Evolutionary conservation across 64 coral and sea anemone species (phyloP).

Genomic region (Porites lutea): DNA sequence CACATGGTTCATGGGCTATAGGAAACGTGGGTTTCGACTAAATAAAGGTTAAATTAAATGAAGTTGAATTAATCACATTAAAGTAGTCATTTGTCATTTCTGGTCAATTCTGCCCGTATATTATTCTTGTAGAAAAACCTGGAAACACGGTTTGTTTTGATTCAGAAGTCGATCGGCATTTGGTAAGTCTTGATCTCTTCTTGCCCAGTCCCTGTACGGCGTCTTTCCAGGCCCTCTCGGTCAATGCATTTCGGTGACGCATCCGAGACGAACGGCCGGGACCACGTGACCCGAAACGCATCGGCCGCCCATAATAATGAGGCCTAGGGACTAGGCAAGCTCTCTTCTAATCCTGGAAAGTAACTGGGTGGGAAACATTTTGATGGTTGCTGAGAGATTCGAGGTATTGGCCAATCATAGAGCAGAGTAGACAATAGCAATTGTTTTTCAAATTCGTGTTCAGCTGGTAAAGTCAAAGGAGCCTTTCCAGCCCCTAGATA

Average conservation of each 20-base stretch:
- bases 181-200: neutral
- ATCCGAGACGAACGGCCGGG: too few relatives aligned
- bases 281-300: too few relatives aligned
- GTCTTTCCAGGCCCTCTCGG: neutral
- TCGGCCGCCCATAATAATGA: too few relatives aligned
- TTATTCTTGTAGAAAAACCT: slow-evolving; percentile 1
- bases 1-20: too few relatives aligned
- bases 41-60: neutral
- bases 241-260: too few relatives aligned
- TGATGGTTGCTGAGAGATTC: neutral
- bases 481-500: neutral
- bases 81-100: neutral
- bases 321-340: too few relatives aligned
- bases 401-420: neutral
- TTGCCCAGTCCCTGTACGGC: neutral
- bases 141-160: neutral
- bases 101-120: neutral
- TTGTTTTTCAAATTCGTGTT: neutral
- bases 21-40: too few relatives aligned
- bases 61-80: neutral
- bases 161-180: neutral
- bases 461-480: neutral
- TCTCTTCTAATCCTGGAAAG: neutral
- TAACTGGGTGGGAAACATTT: neutral
- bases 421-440: neutral